phyloP scores from a whole-genome alignment of 1,140 invertebrate genomes.

The Drosophila virilis region DNA sequence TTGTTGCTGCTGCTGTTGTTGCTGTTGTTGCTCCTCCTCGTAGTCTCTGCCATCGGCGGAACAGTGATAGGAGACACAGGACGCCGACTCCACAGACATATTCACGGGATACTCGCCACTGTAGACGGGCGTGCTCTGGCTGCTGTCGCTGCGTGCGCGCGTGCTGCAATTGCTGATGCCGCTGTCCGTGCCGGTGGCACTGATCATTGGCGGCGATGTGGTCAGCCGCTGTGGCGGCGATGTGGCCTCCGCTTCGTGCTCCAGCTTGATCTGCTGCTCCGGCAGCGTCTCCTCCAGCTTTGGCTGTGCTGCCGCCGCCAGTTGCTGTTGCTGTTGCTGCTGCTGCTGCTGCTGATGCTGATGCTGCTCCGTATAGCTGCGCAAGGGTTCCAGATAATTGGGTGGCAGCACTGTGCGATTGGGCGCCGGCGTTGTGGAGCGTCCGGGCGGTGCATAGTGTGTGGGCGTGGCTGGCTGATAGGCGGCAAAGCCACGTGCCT shows the following conservation, averaged over 20 bases:
- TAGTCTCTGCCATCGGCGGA: slow-evolving; percentile 65
- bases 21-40: slow-evolving; percentile 61
- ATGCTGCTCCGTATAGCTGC: slow-evolving; percentile 50
- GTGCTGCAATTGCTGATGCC: slow-evolving; percentile 80
- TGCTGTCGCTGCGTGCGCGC: slow-evolving; percentile 70
- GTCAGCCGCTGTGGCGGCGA: slow-evolving; percentile 59
- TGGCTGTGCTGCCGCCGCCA: slow-evolving; percentile 22
- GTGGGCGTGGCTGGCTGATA: slow-evolving; percentile 40
- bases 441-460: slow-evolving; percentile 59
- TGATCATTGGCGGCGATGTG: slow-evolving; percentile 74
- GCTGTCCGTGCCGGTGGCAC: slow-evolving; percentile 78
- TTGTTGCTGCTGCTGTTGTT: slow-evolving; percentile 34
- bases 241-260: slow-evolving; percentile 55
- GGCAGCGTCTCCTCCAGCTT: slow-evolving; percentile 51
- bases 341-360: slow-evolving; percentile 12
- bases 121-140: slow-evolving; percentile 76
- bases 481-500: slow-evolving; percentile 52
- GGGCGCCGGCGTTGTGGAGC: slow-evolving; percentile 66
- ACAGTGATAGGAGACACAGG: slow-evolving; percentile 76
- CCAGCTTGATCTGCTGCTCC: slow-evolving; percentile 46
- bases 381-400: slow-evolving; percentile 62
- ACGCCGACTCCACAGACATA: slow-evolving; percentile 77
- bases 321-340: slow-evolving; percentile 34
- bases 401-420: slow-evolving; percentile 73
- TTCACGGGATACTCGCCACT: slow-evolving; percentile 76